Base-by-base conservation (phyloP, 2,113 vertebrate species). In the Megaceryle maxima region DNA sequence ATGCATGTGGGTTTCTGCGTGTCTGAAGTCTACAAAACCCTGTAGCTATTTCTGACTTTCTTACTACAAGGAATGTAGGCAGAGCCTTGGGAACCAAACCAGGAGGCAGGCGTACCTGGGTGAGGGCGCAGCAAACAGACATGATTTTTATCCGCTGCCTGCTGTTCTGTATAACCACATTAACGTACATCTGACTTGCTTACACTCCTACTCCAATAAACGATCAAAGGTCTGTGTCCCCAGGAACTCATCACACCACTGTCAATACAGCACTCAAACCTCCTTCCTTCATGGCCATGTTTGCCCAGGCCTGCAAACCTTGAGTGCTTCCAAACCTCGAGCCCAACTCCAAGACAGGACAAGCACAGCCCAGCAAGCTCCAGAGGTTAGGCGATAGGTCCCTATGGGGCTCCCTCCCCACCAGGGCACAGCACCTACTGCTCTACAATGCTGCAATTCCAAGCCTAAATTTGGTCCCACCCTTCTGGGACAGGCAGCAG, bases 1-100 rank as follows among this genome's bases (percentile, higher is more conserved):
- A 94, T 53, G 81, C 33, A 18, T 80, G 41, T 82, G 62, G 70
- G 67, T 76, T 96, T 90, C 94, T 80, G 31, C 21, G 68, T 9
- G 8, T 74, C 75, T 57, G 16, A 81, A 92, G 69, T 80, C 74
- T 87, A 95, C 33, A 94, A 74, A 95, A 75, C 83, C 94, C 93
- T 11, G 31, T 87, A 86, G 73, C 78, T 88, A 91, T 91, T 96
- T 94, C 88, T 96, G 83, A 94, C 81, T 97, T 94, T 92, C 74
- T 96, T 93, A 88, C 85, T 94, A 81, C 33, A 44, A 80, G 83
- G 81, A 92, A 93, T 62, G 76, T 66, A 90, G 77, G 94, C 89
- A 96, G 90, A 84, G 67, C 78, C 85, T 94, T 87, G 91, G 70
- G 83, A 96, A 95, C 70, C 2, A 0, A 96, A 91, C 35, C 53